Base-by-base conservation (phyloP, 1,140 invertebrate genomes). In the Mycetomoellerius zeteki region DNA sequence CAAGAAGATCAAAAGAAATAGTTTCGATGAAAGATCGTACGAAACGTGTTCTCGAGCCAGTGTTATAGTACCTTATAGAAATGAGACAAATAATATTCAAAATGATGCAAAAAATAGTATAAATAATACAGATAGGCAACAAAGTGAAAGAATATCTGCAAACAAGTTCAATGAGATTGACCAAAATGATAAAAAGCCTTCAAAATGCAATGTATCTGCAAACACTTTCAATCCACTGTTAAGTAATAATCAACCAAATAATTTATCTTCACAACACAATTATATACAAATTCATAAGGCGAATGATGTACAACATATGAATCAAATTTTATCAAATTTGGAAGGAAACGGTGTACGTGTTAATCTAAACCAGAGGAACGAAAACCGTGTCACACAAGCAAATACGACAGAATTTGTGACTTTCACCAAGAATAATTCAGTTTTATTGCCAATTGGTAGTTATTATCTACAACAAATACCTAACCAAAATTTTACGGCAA, bases 1-100 rank as follows among this genome's bases (percentile, higher is more conserved):
- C 4, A 85, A 85, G n/a, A 85, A 62, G 27, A 14, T 85, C 3
- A 85, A 76, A 50, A 37, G 6, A 75, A 30, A 60, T 1, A 33
- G 14, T 73, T 47, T 16, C 5, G 19, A 62, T 1, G 2, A 33
- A 62, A 50, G 4, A 3, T 33, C 24, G 16, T 5, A 16, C 0
- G 33, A 60, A 24, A 47, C 16, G 6, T 43, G 10, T 43, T 43
- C 37, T 43, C 37, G 8, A 43, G 10, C 7, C 8, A 7, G 33
- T 7, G 0, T 0, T 43, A 43, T 1, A 43, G 8, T 12, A 43
- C 7, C 37, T 43, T 8, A 43, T 43, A 43, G 8, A 50, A 1
- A 19, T 19, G 19, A 65, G 7, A 21, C n/a, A 14, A 21, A 43
- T 6, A 37, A 60, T n/a, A 10, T 1, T 21, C n/a, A 56, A 56